Base-by-base conservation (phyloP, 2,113 vertebrate genomes). In the Dasyurus viverrinus region DNA sequence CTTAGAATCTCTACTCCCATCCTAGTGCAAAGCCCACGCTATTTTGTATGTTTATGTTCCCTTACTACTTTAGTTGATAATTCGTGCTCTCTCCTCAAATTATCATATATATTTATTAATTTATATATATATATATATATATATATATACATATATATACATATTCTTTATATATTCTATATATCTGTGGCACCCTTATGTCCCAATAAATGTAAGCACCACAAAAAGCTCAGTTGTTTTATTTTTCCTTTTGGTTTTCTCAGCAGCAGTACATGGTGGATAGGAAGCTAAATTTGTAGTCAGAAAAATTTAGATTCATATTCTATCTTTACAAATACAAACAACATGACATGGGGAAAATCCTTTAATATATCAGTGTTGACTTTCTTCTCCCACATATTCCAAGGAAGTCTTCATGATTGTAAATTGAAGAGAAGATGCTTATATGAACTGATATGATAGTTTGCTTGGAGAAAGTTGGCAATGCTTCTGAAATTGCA, bases 351-450 rank as follows among this genome's bases (percentile, higher is more conserved):
- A n/a, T 12, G 16, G 12, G 14, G 3, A n/a, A 19, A 36, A 76
- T 36, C 2, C 16, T 19, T n/a, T 76, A n/a, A n/a, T 6, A n/a
- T 76, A 14, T n/a, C 30, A n/a, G 16, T n/a, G 12, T 1, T 16
- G 0, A 1, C 30, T 14, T 24, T 4, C 36, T 4, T 16, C 30
- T 30, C 3, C 4, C 14, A 76, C 4, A n/a, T 2, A 36, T 14
- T 19, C 60, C 36, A n/a, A 76, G 36, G 60, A n/a, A 76, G 0
- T 76, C 0, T 76, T 76, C 60, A n/a, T 76, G 60, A n/a, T 76
- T n/a, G 3, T 76, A 76, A 76, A n/a, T n/a, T 76, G 60, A 76
- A 68, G 30, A 68, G 30, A n/a, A n/a, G 36, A 12, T 76, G 4
- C 60, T n/a, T 14, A 76, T n/a, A 76, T n/a, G n/a, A 76, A 76